A percentile compares a stretch with the other conserved stretches of the same genome.
phyloP scores from a whole-genome alignment of 2,888 invertebrate genomes.

The Hedychridium roseum region DNA sequence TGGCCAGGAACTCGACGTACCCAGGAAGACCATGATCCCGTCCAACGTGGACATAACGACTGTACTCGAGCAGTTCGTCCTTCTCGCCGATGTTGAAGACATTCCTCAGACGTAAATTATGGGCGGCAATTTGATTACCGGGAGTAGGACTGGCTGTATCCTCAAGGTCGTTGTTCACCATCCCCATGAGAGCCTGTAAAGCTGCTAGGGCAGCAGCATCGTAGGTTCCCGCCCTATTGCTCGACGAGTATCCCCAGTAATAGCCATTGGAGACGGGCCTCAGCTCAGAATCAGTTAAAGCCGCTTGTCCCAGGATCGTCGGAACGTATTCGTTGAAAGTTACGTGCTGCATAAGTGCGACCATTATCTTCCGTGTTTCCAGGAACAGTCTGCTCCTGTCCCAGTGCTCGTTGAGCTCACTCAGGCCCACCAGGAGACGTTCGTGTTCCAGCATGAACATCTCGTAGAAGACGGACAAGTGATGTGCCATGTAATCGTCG shows the following conservation, averaged over 20 bases:
- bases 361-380: conserved; percentile 78
- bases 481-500: too few relatives aligned
- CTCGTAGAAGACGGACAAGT: too few relatives aligned
- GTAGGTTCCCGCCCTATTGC: conserved; percentile 79
- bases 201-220: conserved; percentile 81
- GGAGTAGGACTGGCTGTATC: too few relatives aligned
- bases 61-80: too few relatives aligned
- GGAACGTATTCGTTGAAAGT: conserved; percentile 86
- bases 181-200: conserved; percentile 75
- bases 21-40: conserved; percentile 85
- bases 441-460: too few relatives aligned
- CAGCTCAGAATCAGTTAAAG: conserved; percentile 71
- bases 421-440: too few relatives aligned
- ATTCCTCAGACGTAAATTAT: too few relatives aligned
- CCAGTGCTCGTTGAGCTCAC: conserved; percentile 80
- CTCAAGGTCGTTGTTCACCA: too few relatives aligned
- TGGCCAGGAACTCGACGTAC: conserved; percentile 74
- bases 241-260: conserved; percentile 83
- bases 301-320: conserved; percentile 76
- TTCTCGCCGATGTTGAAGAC: too few relatives aligned
- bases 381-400: conserved; percentile 79
- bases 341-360: conserved; percentile 84
- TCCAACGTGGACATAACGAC: too few relatives aligned
- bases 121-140: too few relatives aligned
- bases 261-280: conserved; percentile 74